Conservation (phyloP, 2,888 invertebrate genomes). For the Pristionchus mayeri region DNA sequence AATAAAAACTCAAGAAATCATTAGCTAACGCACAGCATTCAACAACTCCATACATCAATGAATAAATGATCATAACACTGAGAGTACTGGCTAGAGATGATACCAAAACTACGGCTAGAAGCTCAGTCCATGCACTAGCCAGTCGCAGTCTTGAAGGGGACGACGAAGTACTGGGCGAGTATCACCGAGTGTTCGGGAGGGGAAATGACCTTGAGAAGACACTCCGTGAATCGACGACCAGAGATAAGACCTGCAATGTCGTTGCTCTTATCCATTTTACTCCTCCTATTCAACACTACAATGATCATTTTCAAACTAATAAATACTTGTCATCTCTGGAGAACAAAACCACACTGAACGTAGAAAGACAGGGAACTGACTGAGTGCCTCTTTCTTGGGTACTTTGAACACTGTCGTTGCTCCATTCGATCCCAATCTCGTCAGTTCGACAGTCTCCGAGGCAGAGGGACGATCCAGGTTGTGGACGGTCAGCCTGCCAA, state of each 20-base stretch:
- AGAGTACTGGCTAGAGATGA: too few relatives aligned
- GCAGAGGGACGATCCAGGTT: neutral
- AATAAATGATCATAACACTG: too few relatives aligned
- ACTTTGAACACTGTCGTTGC: constrained; percentile 8
- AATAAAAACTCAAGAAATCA: too few relatives aligned
- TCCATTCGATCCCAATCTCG: neutral
- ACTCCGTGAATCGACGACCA: neutral
- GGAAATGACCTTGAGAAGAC: neutral
- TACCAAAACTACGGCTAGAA: too few relatives aligned
- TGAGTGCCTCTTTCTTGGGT: neutral
- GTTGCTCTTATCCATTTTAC: too few relatives aligned
- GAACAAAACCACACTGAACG: neutral
- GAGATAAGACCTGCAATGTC: neutral
- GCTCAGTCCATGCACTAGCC: too few relatives aligned
- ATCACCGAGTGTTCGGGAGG: constrained; percentile 21
- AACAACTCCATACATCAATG: too few relatives aligned
- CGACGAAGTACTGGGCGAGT: neutral
- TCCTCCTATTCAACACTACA: too few relatives aligned
- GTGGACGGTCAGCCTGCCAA: neutral
- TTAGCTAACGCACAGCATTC: too few relatives aligned
- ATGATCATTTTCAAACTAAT: too few relatives aligned
- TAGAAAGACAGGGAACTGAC: constrained; percentile 9
- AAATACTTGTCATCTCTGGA: too few relatives aligned
- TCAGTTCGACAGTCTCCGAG: neutral
- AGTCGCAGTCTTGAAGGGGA: neutral